Evolutionary conservation across 2,797 vertebrate species (phyloP).

Genomic region (Scyliorhinus canicula): DNA sequence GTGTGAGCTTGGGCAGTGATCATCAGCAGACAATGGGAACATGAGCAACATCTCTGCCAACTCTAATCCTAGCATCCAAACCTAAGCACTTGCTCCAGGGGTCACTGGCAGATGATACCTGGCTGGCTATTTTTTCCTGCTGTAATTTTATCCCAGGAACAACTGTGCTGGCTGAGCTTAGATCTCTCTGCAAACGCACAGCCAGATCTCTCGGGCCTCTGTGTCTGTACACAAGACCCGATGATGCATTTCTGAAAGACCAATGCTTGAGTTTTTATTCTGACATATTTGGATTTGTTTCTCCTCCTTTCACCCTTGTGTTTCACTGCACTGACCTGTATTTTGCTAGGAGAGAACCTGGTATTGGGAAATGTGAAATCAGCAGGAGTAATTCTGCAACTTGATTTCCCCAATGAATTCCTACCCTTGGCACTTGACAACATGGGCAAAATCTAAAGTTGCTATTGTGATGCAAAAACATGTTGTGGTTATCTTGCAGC

Average conservation of each 20-base stretch:
- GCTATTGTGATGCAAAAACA: not conserved
- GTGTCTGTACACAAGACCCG: not conserved
- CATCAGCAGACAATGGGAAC: not conserved
- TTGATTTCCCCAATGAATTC: not conserved
- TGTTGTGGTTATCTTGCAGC: not conserved
- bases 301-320: not conserved
- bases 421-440: not conserved
- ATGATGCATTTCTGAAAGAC: not conserved
- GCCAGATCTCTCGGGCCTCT: not conserved
- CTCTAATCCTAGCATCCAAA: not conserved
- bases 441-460: not conserved
- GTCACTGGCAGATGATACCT: not conserved
- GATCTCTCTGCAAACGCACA: not conserved
- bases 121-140: not conserved
- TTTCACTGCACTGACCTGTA: not conserved
- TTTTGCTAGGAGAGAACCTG: not conserved
- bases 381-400: too few relatives aligned
- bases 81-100: not conserved
- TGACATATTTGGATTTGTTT: not conserved
- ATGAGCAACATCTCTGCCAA: not conserved
- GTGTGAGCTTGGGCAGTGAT: not conserved
- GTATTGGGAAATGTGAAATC: not conserved
- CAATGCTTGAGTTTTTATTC: not conserved
- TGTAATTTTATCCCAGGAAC: not conserved
- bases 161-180: not conserved